Base-by-base conservation (phyloP, 2,888 invertebrate species). In the Uloborus plumipes region DNA sequence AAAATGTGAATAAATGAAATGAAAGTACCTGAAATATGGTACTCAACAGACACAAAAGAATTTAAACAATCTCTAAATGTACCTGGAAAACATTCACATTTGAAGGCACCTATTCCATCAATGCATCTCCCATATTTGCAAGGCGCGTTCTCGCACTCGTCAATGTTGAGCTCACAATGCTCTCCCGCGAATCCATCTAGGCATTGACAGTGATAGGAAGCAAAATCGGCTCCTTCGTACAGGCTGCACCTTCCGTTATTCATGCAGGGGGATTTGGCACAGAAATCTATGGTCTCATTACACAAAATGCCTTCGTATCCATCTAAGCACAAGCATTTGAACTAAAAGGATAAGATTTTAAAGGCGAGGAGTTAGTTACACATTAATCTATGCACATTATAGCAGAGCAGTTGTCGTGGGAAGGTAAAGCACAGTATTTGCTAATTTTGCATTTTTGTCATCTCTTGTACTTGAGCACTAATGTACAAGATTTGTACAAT, bases 31-130 rank as follows among this genome's bases (percentile, higher is more conserved):
- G 4, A 55, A 18, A 9, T 2, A 9, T 9, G 4, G 9, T 55
- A 55, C 9, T 6, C 3, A 55, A 55, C 55, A 55, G 4, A 18
- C 55, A 55, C 4, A 16, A 55, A 55, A 6, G 9, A n/a, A n/a
- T n/a, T n/a, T n/a, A n/a, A 39, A 39, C 22, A 6, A 18, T 20
- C n/a, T 14, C 58, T 62, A n/a, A n/a, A n/a, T n/a, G n/a, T 62
- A 84, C 84, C 97, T 7, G 94, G 91, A 0, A 94, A 94, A 87
- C 97, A 97, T 0, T 94, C 94, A 88, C 97, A 97, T 0, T 95
- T 95, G 87, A 97, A 97, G 0, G 94, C 94, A 88, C 97, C 80
- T 97, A 0, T 96, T 88, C 97, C 97, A 90, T 98, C 92, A 74
- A 94, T 94, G 89, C 98, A 98, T 20, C 94, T 94, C 0, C 86